phyloP scores from a whole-genome alignment of 2,797 vertebrate genomes.

The Chloroceryle inda region DNA sequence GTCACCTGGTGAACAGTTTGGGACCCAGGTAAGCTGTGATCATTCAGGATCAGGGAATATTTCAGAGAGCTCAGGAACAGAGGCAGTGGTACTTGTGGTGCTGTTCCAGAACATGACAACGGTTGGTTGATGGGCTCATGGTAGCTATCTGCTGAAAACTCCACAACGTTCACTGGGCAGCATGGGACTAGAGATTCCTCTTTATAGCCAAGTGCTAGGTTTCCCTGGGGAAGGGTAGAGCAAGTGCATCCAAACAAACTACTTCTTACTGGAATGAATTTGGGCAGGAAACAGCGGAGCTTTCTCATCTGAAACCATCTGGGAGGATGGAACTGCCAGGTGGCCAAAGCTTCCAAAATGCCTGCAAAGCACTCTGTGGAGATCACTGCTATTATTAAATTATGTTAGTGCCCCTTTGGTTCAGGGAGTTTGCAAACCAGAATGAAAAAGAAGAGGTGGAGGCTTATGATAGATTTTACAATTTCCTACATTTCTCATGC shows the following conservation, averaged over 20 bases:
- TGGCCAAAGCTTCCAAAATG: not conserved
- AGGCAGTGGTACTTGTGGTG: not conserved
- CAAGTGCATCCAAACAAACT: not conserved
- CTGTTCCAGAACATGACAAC: not conserved
- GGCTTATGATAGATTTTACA: not conserved
- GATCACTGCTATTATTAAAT: not conserved
- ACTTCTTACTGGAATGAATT: not conserved
- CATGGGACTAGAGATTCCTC: not conserved
- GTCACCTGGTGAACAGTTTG: not conserved
- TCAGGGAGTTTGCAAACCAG: not conserved
- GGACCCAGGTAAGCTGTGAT: not conserved
- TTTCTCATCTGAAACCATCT: not conserved
- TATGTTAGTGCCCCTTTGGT: not conserved
- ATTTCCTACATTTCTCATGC: not conserved
- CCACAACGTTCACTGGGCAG: not conserved
- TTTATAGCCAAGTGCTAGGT: not conserved
- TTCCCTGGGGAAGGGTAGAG: not conserved
- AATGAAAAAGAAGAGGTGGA: conserved; percentile 2
- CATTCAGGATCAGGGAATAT: not conserved
- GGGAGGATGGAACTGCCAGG: not conserved
- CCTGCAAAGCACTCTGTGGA: not conserved
- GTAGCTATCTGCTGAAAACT: not conserved
- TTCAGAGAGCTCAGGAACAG: not conserved
- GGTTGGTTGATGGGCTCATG: not conserved
- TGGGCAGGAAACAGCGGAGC: not conserved